phyloP scores from a whole-genome alignment of 2,797 vertebrate species.

The Notolepis coatsorum region DNA sequence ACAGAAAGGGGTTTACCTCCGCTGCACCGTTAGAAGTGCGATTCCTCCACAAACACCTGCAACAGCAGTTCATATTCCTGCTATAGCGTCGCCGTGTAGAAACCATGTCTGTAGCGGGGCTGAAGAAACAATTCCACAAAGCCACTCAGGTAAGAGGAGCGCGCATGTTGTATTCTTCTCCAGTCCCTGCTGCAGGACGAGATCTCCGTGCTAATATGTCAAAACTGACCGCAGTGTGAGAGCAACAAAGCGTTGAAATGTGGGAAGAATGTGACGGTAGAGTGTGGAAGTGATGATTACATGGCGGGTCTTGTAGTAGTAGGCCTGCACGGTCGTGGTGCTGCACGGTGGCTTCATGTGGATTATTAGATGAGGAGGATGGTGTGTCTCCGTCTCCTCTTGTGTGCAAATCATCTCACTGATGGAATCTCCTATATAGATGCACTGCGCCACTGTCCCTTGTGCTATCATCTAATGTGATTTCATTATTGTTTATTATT shows the following conservation, averaged over 20 bases:
- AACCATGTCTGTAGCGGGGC: slow-evolving; percentile 90
- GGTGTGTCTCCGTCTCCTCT: too few species aligned
- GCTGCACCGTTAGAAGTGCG: slow-evolving; percentile 33
- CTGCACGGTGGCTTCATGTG: too few species aligned
- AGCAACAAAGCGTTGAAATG: neutral
- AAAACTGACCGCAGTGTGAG: neutral
- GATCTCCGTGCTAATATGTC: neutral
- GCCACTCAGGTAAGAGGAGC: slow-evolving; percentile 89
- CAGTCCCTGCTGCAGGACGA: neutral
- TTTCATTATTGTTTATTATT: too few species aligned
- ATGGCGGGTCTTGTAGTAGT: too few species aligned
- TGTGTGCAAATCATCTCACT: too few species aligned
- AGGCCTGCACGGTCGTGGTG: too few species aligned
- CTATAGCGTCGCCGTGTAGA: slow-evolving; percentile 31
- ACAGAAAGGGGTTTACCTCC: slow-evolving; percentile 51
- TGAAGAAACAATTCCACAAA: slow-evolving; percentile 97
- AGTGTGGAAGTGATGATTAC: too few species aligned
- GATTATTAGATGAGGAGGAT: too few species aligned
- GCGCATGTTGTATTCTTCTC: neutral
- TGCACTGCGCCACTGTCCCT: too few species aligned
- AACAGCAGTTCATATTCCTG: slow-evolving; percentile 13
- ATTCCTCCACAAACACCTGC: slow-evolving; percentile 18
- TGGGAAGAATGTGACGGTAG: too few species aligned
- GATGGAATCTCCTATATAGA: too few species aligned
- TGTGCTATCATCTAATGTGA: too few species aligned